phyloP scores from a whole-genome alignment of 2,797 vertebrate genomes.

The Urocyon cinereoargenteus region DNA sequence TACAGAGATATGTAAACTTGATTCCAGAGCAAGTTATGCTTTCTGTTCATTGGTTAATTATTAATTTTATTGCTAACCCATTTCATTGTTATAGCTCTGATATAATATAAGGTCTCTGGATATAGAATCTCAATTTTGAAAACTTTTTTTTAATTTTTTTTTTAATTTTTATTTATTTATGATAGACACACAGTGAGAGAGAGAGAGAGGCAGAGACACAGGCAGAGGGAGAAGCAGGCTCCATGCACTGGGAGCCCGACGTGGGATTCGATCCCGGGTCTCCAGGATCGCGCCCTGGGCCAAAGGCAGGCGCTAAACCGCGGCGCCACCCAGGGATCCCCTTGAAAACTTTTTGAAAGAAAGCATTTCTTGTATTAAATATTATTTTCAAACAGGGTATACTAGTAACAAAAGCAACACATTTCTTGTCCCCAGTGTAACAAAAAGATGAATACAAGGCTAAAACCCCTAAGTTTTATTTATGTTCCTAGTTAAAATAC shows the following conservation, averaged over 20 bases:
- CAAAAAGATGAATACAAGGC: background rate
- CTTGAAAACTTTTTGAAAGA: background rate
- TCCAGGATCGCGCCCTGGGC: no score
- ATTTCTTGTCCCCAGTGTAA: background rate
- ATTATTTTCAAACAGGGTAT: background rate
- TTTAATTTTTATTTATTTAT: no score
- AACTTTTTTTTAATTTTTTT: no score
- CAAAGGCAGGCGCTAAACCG: no score
- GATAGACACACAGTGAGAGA: no score
- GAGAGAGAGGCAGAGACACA: no score
- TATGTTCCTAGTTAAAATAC: background rate
- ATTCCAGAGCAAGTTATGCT: background rate
- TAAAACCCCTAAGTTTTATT: background rate
- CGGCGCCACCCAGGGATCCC: no score
- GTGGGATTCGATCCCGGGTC: no score
- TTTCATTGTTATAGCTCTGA: background rate
- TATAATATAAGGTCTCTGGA: background rate
- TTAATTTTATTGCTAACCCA: background rate
- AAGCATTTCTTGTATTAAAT: background rate
- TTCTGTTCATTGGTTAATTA: background rate
- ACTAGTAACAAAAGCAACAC: background rate
- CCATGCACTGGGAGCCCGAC: no score
- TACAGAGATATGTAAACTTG: background rate
- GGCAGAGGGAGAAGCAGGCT: no score
- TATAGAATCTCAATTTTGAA: background rate